These are phyloP conservation scores for Panagrolaimus sp. DNA, from an alignment of 1,140 invertebrate genomes.

Conservation along the genomic window DNA sequence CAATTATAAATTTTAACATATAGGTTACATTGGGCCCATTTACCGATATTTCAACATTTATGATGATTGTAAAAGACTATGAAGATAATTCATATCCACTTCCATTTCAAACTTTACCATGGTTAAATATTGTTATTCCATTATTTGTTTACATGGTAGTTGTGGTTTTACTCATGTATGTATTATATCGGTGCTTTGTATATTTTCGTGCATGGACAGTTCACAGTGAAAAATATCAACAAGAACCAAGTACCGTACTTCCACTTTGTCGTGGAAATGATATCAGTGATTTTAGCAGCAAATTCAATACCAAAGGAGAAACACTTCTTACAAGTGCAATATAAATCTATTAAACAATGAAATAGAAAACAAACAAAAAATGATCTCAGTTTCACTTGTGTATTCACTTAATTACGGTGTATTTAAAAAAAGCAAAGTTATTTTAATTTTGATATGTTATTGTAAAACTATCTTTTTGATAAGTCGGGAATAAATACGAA, in stretches of 20 bases:
- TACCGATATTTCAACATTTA: not conserved
- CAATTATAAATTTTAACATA: not conserved
- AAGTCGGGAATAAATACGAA: too few relatives aligned
- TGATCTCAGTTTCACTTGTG: too few relatives aligned
- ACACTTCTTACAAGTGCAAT: constrained; percentile 3
- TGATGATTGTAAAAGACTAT: not conserved
- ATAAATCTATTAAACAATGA: not conserved
- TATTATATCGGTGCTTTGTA: constrained; percentile 9
- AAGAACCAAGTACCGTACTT: not conserved
- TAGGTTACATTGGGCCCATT: constrained; percentile 9
- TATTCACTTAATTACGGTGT: too few relatives aligned
- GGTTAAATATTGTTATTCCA: constrained; percentile 10
- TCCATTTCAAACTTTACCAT: not conserved
- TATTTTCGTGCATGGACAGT: constrained; percentile 5
- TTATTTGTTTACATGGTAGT: constrained; percentile 3
- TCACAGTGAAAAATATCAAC: not conserved
- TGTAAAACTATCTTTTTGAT: too few relatives aligned
- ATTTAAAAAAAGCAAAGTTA: too few relatives aligned
- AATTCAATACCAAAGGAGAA: constrained; percentile 1
- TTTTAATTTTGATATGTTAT: too few relatives aligned
- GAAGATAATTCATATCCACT: not conserved
- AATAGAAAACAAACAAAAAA: too few relatives aligned
- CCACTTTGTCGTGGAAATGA: constrained; percentile 2
- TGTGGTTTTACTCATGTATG: not conserved
- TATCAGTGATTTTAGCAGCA: constrained; percentile 3